Conservation (phyloP, 1,140 invertebrate species). For the Neotoxoptera formosana region DNA sequence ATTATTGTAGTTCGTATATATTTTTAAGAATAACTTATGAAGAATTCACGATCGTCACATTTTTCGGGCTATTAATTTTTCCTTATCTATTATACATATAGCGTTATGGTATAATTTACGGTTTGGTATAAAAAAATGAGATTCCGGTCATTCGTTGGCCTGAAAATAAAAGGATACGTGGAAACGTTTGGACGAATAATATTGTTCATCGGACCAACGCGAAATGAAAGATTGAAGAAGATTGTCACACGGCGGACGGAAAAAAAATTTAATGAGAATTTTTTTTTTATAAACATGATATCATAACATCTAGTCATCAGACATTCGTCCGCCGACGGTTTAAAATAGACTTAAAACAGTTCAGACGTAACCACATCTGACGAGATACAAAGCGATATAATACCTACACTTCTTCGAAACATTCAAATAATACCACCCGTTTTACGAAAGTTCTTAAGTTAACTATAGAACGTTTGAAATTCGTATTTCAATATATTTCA, state of each 20-base stretch:
- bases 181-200: neutral
- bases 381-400: no score
- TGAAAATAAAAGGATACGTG: neutral
- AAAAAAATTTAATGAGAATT: neutral
- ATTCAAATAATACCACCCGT: neutral
- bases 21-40: neutral
- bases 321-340: neutral
- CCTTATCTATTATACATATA: neutral
- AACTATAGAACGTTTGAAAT: neutral
- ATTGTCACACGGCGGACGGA: neutral
- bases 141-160: neutral
- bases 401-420: neutral
- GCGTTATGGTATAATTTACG: neutral
- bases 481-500: no score
- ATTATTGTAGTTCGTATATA: neutral
- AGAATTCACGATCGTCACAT: neutral
- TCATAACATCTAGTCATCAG: constrained; percentile 8
- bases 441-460: neutral
- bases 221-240: neutral
- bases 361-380: neutral
- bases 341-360: constrained; percentile 19
- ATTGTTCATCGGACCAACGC: neutral
- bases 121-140: neutral
- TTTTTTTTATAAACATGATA: constrained; percentile 10
- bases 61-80: neutral